These are phyloP conservation scores for Danaus melanippus DNA, from an alignment of 1,140 invertebrate species.

Conservation along the genomic window DNA sequence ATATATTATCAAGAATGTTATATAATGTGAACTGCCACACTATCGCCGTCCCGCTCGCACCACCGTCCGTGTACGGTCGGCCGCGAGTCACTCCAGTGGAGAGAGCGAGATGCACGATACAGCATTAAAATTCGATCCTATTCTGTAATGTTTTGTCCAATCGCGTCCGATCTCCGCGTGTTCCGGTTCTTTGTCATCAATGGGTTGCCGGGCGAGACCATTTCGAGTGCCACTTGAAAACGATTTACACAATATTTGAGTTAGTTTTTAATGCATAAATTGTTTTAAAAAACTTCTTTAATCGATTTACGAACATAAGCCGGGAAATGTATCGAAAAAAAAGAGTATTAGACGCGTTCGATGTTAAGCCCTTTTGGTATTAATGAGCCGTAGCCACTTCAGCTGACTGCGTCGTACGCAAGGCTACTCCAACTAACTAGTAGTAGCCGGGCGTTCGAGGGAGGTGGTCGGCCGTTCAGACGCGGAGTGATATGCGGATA, in stretches of 20 bases:
- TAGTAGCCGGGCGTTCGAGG: conserved; percentile 65
- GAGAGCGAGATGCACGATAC: conserved; percentile 44
- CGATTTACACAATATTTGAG: conserved; percentile 52
- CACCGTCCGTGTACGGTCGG: conserved; percentile 6
- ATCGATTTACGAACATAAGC: conserved; percentile 5
- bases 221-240: conserved; percentile 48
- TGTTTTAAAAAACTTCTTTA: conserved; percentile 16
- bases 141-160: conserved; percentile 69
- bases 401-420: conserved; percentile 74
- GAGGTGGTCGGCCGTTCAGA: conserved; percentile 47
- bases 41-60: conserved; percentile 34
- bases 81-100: conserved; percentile 13
- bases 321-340: no score
- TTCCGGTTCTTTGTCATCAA: conserved; percentile 75
- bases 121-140: conserved; percentile 69
- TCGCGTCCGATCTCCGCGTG: conserved; percentile 70
- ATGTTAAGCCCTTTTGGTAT: conserved; percentile 57
- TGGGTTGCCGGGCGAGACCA: conserved; percentile 71
- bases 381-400: conserved; percentile 71
- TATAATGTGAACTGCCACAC: conserved; percentile 51
- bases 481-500: conserved; percentile 46
- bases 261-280: conserved; percentile 26
- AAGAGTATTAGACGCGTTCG: conserved; percentile 22
- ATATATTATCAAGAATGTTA: conserved; percentile 64
- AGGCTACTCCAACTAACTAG: conserved; percentile 68